phyloP scores from a whole-genome alignment of 2,888 invertebrate species.

The Conus canariensis region DNA sequence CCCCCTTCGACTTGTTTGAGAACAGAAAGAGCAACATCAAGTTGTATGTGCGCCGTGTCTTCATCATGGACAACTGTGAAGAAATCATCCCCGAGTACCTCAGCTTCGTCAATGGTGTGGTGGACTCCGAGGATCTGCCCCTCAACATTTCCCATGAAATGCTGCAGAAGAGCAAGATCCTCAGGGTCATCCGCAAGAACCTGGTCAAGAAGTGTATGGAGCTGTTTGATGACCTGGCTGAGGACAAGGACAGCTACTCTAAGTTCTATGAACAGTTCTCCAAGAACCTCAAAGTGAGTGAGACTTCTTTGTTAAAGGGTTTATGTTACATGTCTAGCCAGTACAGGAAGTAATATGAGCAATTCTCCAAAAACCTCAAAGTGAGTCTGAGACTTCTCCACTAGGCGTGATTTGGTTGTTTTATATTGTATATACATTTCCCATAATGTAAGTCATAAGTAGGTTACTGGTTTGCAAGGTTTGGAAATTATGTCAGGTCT shows the following conservation, averaged over 20 bases:
- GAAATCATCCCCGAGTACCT: constrained; percentile 99
- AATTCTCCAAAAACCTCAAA: constrained; percentile 98
- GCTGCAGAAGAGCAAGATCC: constrained; percentile 99
- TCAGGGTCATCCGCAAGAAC: constrained; percentile 99
- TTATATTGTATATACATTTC: no score
- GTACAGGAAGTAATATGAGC: constrained; percentile 97
- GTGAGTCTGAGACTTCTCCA: constrained; percentile 55
- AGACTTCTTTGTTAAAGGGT: no score
- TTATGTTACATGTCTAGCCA: no score
- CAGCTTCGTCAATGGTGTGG: constrained; percentile 90
- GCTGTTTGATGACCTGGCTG: constrained; percentile 95
- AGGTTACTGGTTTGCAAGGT: no score
- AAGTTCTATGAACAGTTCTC: constrained; percentile 99
- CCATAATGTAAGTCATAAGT: no score
- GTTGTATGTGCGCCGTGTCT: constrained; percentile 96
- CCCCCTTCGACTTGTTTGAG: constrained; percentile 98
- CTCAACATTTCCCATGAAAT: constrained; percentile 99
- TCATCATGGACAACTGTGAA: constrained; percentile 99
- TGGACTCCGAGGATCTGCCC: constrained; percentile 98
- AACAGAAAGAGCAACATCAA: constrained; percentile 99
- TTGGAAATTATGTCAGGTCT: background rate
- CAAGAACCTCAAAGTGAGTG: constrained; percentile 90
- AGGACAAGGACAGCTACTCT: constrained; percentile 98
- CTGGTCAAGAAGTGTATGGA: constrained; percentile 99
- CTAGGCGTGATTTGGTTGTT: background rate